Evolutionary conservation across 2,113 vertebrate species (phyloP), one percentile per base, ranked within the genome.

Genomic region (Syngnathus typhle): DNA sequence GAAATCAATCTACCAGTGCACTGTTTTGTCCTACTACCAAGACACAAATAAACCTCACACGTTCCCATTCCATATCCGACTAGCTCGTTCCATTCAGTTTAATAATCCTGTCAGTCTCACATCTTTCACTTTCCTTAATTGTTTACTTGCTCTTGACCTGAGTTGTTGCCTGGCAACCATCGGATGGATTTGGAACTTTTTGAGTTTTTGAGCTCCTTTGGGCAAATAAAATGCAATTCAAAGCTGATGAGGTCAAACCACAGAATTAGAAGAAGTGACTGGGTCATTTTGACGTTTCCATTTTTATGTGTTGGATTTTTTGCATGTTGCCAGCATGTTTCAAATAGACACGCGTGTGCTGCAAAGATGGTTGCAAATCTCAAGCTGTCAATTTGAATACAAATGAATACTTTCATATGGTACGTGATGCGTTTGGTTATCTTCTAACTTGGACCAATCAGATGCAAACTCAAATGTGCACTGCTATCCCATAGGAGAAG

Each of bases 161-260:
- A 41, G 18, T 61, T 41, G 60, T 61, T 61, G 60, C 60, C 18
- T 15, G 60, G 60, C 60, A 61, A 61, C 60, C 1, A 19, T 19
- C 11, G 19, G n/a, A 7, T 61, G 38, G 39, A 16, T 61, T 61
- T 61, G 11, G 27, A 36, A 23, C 23, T 23, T 23, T 23, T 23
- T 41, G 8, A 61, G 21, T 61, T 43, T 11, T 61, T 61, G 38
- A 38, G 8, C 15, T n/a, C 2, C 27, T 32, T 32, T 32, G 49
- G 4, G 49, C 16, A n/a, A 21, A 52, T n/a, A 8, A 36, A 36
- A 58, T 36, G 18, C 21, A 12, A 55, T 15, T 36, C 23, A 1
- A 36, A 18, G 27, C 15, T 58, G 27, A 36, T 15, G 8, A 58
- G 23, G 27, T 36, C 55, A 58, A 52, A 52, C 19, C 7, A 8